Evolutionary conservation across 2,888 invertebrate genomes (phyloP), one percentile per base, ranked within the genome.

Genomic region (Diachrysia chrysitis): DNA sequence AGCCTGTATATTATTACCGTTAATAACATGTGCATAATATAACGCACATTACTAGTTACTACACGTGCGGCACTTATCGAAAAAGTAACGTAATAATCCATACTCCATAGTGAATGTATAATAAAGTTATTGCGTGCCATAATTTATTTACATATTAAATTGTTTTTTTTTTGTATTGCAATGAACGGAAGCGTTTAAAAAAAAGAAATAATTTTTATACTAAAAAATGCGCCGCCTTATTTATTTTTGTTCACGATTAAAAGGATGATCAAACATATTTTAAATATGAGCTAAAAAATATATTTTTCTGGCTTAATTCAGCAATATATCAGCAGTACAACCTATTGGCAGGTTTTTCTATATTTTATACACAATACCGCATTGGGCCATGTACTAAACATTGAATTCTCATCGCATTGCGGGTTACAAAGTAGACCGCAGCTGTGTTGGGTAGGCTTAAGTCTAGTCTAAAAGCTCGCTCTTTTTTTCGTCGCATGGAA

Each of bases 51-150:
- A 60, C 17, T 42, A 23, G 25, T 57, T 48, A 1, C 35, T 53
- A 37, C 57, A 58, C 60, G 64, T 64, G 71, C 65, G 61, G 65
- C 65, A 70, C n/a, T 10, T 63, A 64, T 70, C n/a, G 55, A 21
- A 60, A 56, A 60, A 42, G 65, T 65, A 64, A 55, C n/a, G 32
- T 48, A 55, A 46, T 32, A 19, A 56, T 64, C 17, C 46, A 46
- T 32, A 19, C 53, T 64, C 17, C 46, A 19, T 21, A 17, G 25
- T 19, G 25, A 25, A 37, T 16, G 21, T 12, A 12, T 37, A n/a
- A n/a, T n/a, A 46, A 17, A 21, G 48, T 37, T 37, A 37, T 37
- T 57, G 35, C 57, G 46, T 58, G 42, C 46, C 46, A 46, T 58
- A 48, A 46, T 48, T 29, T 17, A 58, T 25, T 58, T 48, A 58